These are phyloP conservation scores for Oceanodroma leucorhoa DNA, from an alignment of 2,797 vertebrate genomes.

Conservation along the genomic window DNA sequence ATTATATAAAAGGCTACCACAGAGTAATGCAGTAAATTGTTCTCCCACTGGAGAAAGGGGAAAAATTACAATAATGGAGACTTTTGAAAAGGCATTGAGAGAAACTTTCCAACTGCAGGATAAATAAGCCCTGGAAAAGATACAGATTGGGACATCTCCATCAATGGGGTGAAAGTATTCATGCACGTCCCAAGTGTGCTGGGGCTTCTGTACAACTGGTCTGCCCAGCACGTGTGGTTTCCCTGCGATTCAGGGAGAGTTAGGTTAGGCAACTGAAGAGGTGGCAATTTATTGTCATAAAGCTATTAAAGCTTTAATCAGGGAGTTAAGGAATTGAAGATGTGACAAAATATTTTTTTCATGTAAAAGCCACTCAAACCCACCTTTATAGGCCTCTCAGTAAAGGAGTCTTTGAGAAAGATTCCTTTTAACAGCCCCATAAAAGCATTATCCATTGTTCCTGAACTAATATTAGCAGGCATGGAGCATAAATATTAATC, in stretches of 20 bases:
- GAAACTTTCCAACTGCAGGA: background rate
- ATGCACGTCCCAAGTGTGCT: accelerated
- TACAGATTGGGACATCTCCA: background rate
- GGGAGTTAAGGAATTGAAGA: background rate
- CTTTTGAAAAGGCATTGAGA: background rate
- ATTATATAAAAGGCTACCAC: background rate
- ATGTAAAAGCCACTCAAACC: background rate
- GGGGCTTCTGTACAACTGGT: background rate
- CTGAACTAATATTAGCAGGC: background rate
- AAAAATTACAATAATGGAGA: background rate
- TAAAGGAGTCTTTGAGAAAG: background rate
- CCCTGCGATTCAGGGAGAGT: background rate
- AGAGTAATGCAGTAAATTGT: background rate
- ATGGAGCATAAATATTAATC: background rate
- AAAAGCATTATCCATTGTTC: background rate
- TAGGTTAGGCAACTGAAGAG: accelerated
- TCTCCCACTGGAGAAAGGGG: background rate
- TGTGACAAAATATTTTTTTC: background rate
- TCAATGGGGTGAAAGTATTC: background rate
- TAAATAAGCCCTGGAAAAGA: background rate
- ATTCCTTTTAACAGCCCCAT: background rate
- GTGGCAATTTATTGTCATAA: background rate
- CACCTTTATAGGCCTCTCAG: background rate
- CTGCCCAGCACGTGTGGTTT: background rate
- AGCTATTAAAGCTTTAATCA: background rate